These are phyloP conservation scores for Platysteira castanea DNA, from an alignment of 2,113 vertebrate genomes.

Conservation along the genomic window DNA sequence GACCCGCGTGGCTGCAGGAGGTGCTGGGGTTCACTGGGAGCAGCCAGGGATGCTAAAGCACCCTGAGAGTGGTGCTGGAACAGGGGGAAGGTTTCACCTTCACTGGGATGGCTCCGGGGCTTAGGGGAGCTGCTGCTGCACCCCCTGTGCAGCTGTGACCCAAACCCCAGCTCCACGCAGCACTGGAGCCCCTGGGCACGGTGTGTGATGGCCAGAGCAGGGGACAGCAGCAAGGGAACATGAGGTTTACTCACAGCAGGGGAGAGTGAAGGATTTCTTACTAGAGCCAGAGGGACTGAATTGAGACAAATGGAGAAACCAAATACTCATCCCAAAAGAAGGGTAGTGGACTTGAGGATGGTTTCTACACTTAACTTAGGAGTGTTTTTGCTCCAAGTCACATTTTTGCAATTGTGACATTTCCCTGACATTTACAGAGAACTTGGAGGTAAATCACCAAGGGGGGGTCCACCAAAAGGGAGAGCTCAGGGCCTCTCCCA, in stretches of 20 bases:
- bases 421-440: neutral
- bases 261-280: neutral
- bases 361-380: neutral
- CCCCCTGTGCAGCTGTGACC: fast-evolving
- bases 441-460: neutral
- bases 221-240: neutral
- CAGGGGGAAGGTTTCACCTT: fast-evolving
- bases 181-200: neutral
- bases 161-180: neutral
- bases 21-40: neutral
- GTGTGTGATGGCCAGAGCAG: neutral
- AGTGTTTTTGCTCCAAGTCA: neutral
- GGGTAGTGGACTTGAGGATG: neutral
- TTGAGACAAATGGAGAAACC: neutral
- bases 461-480: neutral
- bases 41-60: neutral
- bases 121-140: neutral
- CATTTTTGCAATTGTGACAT: neutral
- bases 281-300: neutral
- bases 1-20: neutral
- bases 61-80: neutral
- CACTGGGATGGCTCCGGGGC: neutral
- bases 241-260: neutral
- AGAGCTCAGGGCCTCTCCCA: neutral
- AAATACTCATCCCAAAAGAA: neutral